Conservation (phyloP, 2,888 invertebrate genomes). For the Cephus nigrinus region DNA sequence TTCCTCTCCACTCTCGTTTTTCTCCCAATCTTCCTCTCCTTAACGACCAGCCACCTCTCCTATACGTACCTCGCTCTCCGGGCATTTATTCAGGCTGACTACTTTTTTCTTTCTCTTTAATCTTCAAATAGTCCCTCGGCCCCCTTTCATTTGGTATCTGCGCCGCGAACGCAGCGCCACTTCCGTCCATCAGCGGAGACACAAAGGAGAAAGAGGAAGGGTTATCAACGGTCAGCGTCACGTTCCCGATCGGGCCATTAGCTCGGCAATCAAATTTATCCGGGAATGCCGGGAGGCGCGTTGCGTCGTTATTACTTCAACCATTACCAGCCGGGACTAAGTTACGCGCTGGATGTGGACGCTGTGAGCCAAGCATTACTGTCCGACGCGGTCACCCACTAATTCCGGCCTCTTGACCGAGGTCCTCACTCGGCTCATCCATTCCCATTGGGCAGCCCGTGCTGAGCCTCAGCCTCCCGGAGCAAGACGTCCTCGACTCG, state of each 20-base stretch:
- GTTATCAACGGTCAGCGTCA: background rate
- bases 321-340: background rate
- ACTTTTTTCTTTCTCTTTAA: background rate
- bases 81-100: slow-evolving; percentile 14
- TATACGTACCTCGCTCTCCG: background rate
- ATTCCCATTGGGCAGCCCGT: background rate
- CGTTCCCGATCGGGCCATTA: slow-evolving; percentile 7
- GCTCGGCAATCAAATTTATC: slow-evolving; percentile 7
- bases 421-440: background rate
- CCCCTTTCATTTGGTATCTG: background rate
- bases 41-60: background rate
- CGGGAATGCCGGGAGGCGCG: slow-evolving; percentile 3
- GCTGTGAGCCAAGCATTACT: background rate
- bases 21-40: slow-evolving; percentile 12
- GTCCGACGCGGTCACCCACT: background rate
- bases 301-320: slow-evolving; percentile 1
- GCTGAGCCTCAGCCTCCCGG: background rate
- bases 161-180: background rate
- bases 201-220: background rate
- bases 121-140: background rate
- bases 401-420: background rate
- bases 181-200: background rate
- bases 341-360: background rate
- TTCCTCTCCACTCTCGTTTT: slow-evolving; percentile 5
- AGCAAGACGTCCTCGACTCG: background rate